Percentiles rank a stretch among this genome's conserved stretches.
These are phyloP conservation scores for Cheracebus regulus DNA, from an alignment of 2,797 vertebrate species.

Conservation along the genomic window DNA sequence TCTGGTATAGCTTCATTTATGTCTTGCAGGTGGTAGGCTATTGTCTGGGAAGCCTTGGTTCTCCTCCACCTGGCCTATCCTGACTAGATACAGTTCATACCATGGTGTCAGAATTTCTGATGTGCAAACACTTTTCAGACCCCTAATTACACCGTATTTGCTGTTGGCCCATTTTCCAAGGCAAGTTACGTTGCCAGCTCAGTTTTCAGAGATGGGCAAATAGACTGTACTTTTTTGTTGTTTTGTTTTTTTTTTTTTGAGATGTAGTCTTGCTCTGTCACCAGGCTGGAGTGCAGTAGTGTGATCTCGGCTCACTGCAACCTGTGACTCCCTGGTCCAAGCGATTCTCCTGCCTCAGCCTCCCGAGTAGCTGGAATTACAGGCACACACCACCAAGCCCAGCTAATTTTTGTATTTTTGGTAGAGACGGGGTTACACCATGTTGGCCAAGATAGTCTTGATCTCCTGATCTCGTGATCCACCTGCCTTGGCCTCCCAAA, in stretches of 20 bases:
- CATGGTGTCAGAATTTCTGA: background rate
- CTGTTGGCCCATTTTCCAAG: background rate
- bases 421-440: too few relatives aligned
- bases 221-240: background rate
- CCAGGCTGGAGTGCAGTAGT: background rate
- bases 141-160: background rate
- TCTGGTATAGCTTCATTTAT: background rate
- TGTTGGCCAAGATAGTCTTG: too few relatives aligned
- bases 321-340: background rate
- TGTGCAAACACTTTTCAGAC: background rate
- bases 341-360: background rate
- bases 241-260: too few relatives aligned
- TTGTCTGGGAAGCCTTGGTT: background rate
- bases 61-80: background rate
- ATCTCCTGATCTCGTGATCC: too few relatives aligned
- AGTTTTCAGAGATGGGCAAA: background rate
- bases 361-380: background rate
- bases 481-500: too few relatives aligned
- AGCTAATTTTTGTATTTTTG: background rate
- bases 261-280: too few relatives aligned
- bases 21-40: background rate
- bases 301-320: background rate
- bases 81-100: background rate
- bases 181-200: background rate
- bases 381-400: background rate